Evolutionary conservation across 2,113 vertebrate species (phyloP).

Genomic region (Beaufortia kweichowensis): DNA sequence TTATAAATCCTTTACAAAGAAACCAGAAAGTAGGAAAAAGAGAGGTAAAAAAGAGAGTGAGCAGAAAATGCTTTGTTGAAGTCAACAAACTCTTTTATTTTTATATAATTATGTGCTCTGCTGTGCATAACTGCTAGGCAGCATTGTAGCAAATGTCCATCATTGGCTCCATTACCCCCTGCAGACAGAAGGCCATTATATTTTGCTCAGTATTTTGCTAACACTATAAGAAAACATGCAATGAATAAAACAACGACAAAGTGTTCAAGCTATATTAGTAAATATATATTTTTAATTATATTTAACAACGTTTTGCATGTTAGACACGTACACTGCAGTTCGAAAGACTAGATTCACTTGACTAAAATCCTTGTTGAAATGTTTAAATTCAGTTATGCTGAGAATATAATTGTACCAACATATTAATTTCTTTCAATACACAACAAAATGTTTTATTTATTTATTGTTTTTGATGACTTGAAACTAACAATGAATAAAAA

Average conservation of each 20-base stretch:
- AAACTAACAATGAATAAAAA: no score
- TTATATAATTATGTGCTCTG: conserved; percentile 38
- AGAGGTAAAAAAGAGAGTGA: background rate
- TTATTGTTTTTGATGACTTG: no score
- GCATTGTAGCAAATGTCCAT: conserved; percentile 36
- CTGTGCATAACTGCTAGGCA: conserved; percentile 35
- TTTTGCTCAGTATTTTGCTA: conserved; percentile 29
- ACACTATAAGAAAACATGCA: conserved; percentile 12
- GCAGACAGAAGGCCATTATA: conserved; percentile 32
- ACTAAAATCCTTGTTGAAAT: no score
- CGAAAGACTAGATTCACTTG: no score
- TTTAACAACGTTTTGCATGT: no score
- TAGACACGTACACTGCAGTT: no score
- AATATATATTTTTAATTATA: no score
- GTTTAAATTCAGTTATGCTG: no score
- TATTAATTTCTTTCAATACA: no score
- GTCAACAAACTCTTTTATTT: conserved; percentile 35
- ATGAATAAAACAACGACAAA: background rate
- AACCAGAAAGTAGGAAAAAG: background rate
- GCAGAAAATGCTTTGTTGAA: conserved; percentile 25
- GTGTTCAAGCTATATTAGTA: background rate
- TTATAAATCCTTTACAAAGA: conserved; percentile 19
- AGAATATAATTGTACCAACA: no score
- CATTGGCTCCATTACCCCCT: conserved; percentile 24
- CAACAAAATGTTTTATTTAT: no score